These are phyloP conservation scores for Glomeris maerens DNA, from an alignment of 1,140 invertebrate species.

Conservation along the genomic window DNA sequence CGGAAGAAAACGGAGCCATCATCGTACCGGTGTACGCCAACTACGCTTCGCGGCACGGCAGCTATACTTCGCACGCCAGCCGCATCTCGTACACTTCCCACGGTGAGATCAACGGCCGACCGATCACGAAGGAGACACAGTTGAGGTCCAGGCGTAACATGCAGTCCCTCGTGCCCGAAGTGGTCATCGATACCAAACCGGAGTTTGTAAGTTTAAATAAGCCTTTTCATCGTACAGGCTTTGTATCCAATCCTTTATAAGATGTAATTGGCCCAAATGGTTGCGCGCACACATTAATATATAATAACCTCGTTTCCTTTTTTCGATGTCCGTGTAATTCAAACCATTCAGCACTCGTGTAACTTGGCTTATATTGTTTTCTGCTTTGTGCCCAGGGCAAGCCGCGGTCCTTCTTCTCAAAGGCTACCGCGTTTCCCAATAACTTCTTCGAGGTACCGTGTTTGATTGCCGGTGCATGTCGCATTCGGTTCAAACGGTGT, in stretches of 20 bases:
- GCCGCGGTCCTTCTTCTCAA: constrained; percentile 8
- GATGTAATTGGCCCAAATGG: too few relatives aligned
- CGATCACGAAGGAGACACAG: constrained; percentile 69
- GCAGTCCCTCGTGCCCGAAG: constrained; percentile 18
- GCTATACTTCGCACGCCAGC: constrained; percentile 84
- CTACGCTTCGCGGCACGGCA: constrained; percentile 65
- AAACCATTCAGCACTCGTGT: too few relatives aligned
- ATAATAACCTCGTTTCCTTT: too few relatives aligned
- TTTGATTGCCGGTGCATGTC: neutral
- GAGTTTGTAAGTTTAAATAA: constrained; percentile 11
- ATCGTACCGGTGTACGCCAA: constrained; percentile 64
- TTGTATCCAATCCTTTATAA: too few relatives aligned
- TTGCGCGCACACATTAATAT: too few relatives aligned
- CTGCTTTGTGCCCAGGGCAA: constrained; percentile 5
- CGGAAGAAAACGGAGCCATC: constrained; percentile 89
- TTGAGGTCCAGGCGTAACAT: constrained; percentile 44
- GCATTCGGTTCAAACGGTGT: too few relatives aligned
- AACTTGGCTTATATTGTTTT: too few relatives aligned
- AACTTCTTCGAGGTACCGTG: constrained; percentile 10
- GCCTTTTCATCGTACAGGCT: too few relatives aligned
- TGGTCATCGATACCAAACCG: constrained; percentile 15
- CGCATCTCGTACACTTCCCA: constrained; percentile 84
- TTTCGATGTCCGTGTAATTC: too few relatives aligned
- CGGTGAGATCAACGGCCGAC: constrained; percentile 59
- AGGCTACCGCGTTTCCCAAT: constrained; percentile 4